phyloP scores from a whole-genome alignment of 2,888 invertebrate genomes.

The Lithodes maja region DNA sequence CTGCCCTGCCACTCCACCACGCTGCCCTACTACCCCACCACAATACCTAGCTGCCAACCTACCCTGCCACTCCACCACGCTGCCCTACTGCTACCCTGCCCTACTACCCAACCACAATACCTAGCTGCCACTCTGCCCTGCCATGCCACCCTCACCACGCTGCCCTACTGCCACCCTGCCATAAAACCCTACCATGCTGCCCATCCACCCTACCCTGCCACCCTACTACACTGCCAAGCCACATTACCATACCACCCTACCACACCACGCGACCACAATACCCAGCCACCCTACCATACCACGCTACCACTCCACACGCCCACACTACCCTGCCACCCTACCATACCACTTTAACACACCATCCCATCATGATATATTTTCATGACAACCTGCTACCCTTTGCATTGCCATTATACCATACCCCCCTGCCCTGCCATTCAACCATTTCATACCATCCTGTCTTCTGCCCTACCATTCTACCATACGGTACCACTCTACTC shows the following conservation, averaged over 20 bases:
- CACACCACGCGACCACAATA: background rate
- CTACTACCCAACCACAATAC: background rate
- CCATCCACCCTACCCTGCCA: background rate
- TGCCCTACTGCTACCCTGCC: background rate
- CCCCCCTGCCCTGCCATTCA: background rate
- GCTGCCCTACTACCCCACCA: background rate
- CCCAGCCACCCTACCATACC: background rate
- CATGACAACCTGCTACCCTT: background rate
- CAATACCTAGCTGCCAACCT: too few relatives aligned
- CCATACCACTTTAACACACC: background rate
- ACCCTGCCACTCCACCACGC: background rate
- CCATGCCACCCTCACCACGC: background rate
- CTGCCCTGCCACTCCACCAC: background rate
- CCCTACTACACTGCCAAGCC: background rate
- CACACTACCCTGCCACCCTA: constrained; percentile 5
- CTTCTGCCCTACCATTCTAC: background rate
- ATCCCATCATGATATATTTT: background rate
- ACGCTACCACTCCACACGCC: background rate
- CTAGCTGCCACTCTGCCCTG: background rate
- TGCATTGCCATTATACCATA: background rate
- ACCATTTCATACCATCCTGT: background rate
- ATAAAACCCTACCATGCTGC: background rate
- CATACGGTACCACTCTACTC: background rate
- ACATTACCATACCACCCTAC: background rate
- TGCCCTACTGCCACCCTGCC: background rate